These are phyloP conservation scores for Eublepharis macularius DNA, from an alignment of 2,113 vertebrate genomes.

Conservation along the genomic window DNA sequence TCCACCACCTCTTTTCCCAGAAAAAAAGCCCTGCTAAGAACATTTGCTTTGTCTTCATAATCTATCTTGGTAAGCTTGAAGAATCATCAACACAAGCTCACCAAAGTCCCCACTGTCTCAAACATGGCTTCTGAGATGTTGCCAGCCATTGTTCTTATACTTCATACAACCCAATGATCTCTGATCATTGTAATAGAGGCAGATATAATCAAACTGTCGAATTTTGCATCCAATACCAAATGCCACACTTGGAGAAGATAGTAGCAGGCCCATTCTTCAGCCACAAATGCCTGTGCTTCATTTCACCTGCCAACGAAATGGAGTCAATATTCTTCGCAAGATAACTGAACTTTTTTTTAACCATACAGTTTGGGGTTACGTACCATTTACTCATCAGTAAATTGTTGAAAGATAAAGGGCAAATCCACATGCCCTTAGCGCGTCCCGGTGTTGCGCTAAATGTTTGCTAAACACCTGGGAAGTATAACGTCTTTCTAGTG, in stretches of 20 bases:
- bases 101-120: background rate
- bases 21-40: no score
- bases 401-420: background rate
- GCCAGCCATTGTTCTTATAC: background rate
- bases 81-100: no score
- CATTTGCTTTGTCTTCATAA: no score
- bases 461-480: no score
- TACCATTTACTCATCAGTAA: background rate
- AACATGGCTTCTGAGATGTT: background rate
- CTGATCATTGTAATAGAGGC: background rate
- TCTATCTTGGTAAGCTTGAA: no score
- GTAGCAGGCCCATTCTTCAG: background rate
- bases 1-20: no score
- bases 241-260: background rate
- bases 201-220: background rate
- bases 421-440: no score
- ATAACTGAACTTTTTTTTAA: background rate
- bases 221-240: background rate
- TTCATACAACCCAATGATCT: background rate
- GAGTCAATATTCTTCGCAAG: background rate
- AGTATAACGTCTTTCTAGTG: no score
- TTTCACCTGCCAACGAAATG: background rate
- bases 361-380: background rate
- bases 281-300: no score
- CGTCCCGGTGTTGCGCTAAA: no score